Base-by-base conservation (phyloP, 2,113 vertebrate genomes). In the Crotalus helleri region DNA sequence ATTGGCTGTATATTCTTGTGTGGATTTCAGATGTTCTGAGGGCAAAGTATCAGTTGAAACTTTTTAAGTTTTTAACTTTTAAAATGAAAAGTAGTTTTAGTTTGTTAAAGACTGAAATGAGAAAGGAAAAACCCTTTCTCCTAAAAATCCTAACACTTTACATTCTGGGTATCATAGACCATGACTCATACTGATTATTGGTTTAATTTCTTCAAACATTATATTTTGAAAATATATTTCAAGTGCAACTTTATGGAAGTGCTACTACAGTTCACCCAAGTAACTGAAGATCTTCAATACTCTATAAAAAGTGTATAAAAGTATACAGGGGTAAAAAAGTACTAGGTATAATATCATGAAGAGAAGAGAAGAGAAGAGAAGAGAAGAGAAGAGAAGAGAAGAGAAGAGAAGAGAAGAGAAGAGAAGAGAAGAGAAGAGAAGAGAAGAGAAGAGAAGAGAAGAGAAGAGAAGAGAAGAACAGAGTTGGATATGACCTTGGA, bases 191-290 rank as follows among this genome's bases (percentile, higher is more conserved):
- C 93, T 93, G 95, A 96, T 92, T 91, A 86, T 94, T 90, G 90
- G 90, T 91, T 97, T 95, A 96, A 97, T 96, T 95, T 97, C 97
- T 97, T 95, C 94, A 97, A 95, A 93, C 96, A 94, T 97, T 97
- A 97, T 95, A 95, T 94, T 97, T 97, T 96, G 96, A 96, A 97
- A 95, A 59, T 96, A 94, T 97, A 96, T 97, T 97, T 97, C 97
- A 97, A 97, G 97, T 81, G 3, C 2, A 81, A 17, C n/a, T 39
- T 81, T 81, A n/a, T 39, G 69, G 6, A 39, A 81, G 33, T 19
- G 33, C 33, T 81, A 39, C 13, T 39, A 6, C 15, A 17, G n/a
- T 81, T 33, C 94, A 95, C 97, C 96, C 96, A 19, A 39, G 17
- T 81, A 81, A 81, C 1, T 81, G 69, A 81, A 81, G 15, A 81